Conservation (phyloP, 2,797 vertebrate genomes). For the Cossypha niveicapilla region DNA sequence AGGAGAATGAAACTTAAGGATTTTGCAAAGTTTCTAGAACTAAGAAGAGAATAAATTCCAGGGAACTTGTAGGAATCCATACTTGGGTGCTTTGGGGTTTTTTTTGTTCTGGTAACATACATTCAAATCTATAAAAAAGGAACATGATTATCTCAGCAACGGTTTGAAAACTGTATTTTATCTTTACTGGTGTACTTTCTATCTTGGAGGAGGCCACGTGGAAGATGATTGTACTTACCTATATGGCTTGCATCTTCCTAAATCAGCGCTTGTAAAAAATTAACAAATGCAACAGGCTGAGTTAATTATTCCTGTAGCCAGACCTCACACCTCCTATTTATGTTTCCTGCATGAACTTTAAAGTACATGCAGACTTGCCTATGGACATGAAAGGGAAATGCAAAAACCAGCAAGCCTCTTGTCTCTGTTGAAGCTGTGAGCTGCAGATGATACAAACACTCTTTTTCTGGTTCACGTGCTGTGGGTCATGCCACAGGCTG, state of each 20-base stretch:
- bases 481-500: fast-evolving
- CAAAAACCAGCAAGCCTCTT: not conserved
- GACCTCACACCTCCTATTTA: not conserved
- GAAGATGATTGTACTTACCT: not conserved
- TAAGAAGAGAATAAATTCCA: not conserved
- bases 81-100: fast-evolving
- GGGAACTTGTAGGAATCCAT: not conserved
- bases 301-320: not conserved
- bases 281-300: not conserved
- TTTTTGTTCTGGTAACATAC: not conserved
- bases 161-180: not conserved
- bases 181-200: not conserved
- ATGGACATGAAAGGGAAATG: not conserved
- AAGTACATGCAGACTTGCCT: not conserved
- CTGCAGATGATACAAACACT: not conserved
- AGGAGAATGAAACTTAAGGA: not conserved
- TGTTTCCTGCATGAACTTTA: not conserved
- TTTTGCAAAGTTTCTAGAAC: not conserved
- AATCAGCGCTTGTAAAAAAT: not conserved
- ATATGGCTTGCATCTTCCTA: not conserved
- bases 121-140: not conserved
- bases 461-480: not conserved
- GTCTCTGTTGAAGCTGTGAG: not conserved
- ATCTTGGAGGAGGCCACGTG: not conserved
- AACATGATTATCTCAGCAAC: not conserved